Evolutionary conservation across 2,797 vertebrate species (phyloP).

Genomic region (Anguilla marmorata): DNA sequence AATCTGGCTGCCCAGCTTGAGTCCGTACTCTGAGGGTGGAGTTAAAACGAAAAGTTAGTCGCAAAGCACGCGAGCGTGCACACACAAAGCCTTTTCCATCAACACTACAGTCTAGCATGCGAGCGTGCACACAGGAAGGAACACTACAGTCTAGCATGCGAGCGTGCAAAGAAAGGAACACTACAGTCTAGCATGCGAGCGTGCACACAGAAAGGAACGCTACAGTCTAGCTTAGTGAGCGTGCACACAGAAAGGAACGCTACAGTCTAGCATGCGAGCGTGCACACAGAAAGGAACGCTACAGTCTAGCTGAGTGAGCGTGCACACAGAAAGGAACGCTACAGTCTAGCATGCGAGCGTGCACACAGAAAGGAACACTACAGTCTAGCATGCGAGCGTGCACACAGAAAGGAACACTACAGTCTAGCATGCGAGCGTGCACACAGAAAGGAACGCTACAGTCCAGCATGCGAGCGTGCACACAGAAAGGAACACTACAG

Average conservation of each 20-base stretch:
- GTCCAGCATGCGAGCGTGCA: too few relatives aligned
- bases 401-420: too few relatives aligned
- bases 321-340: too few relatives aligned
- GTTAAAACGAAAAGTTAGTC: neutral
- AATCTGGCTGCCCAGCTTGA: constrained; percentile 96
- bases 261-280: neutral
- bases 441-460: neutral
- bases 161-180: too few relatives aligned
- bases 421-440: neutral
- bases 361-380: neutral
- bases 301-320: neutral
- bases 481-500: too few relatives aligned
- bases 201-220: neutral
- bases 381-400: neutral
- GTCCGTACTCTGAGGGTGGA: constrained; percentile 82
- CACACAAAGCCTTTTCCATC: neutral
- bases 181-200: neutral
- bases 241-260: too few relatives aligned
- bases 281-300: neutral
- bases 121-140: constrained; percentile 1
- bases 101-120: neutral
- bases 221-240: neutral
- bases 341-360: neutral
- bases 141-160: neutral
- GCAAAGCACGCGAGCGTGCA: neutral